These are phyloP conservation scores for Acromyrmex echinatior DNA, from an alignment of 1,140 invertebrate species.

Conservation along the genomic window DNA sequence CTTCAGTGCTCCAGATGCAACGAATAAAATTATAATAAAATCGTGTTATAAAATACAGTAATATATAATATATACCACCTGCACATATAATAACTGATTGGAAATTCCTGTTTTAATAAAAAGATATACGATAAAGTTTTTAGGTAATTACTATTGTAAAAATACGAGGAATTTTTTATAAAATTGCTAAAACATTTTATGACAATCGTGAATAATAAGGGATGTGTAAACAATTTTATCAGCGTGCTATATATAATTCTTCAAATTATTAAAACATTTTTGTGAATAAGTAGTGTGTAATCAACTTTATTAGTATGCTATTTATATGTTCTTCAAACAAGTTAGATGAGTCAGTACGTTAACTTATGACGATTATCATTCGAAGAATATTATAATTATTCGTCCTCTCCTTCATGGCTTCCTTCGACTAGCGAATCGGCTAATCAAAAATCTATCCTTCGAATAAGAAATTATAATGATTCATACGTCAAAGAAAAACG, in stretches of 20 bases:
- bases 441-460: constrained; percentile 54
- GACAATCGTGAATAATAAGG: not conserved
- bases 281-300: not conserved
- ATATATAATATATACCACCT: not conserved
- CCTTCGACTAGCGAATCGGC: not conserved
- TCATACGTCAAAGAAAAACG: not conserved
- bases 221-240: not conserved
- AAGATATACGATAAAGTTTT: not conserved
- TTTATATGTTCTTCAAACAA: constrained; percentile 17
- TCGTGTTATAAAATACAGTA: not conserved
- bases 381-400: constrained; percentile 34
- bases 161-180: not conserved
- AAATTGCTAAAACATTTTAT: not conserved
- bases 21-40: not conserved
- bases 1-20: not conserved
- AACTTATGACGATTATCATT: constrained; percentile 4
- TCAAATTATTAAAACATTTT: not conserved
- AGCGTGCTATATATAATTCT: constrained; percentile 17
- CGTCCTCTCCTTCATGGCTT: constrained; percentile 14
- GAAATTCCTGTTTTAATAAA: not conserved
- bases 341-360: not conserved
- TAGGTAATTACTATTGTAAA: not conserved
- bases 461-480: constrained; percentile 12
- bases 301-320: not conserved
- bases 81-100: not conserved